phyloP scores from a whole-genome alignment of 1,140 invertebrate species.

The Trypoxylus dichotomus region DNA sequence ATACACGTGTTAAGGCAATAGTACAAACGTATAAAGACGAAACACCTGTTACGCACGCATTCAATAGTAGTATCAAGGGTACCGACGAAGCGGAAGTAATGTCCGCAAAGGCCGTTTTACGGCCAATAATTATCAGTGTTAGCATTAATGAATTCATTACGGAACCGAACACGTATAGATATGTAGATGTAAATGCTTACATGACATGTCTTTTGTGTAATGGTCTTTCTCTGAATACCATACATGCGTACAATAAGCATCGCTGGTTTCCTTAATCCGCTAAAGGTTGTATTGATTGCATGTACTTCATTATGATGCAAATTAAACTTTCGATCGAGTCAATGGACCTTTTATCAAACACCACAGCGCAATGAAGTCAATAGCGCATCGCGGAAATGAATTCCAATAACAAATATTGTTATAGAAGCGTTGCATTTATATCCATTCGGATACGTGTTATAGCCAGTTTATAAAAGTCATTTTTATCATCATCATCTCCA shows the following conservation, averaged over 20 bases:
- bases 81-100: slow-evolving; percentile 6
- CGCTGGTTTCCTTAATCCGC: not conserved
- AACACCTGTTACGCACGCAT: slow-evolving; percentile 8
- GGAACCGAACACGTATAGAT: not conserved
- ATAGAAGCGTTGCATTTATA: no score
- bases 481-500: no score
- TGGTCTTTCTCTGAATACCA: not conserved
- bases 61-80: not conserved
- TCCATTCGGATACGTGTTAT: no score
- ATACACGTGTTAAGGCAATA: not conserved
- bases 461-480: no score
- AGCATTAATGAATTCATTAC: slow-evolving; percentile 14
- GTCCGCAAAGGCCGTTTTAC: slow-evolving; percentile 12
- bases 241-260: not conserved
- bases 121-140: slow-evolving; percentile 13
- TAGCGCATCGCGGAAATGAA: no score
- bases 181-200: not conserved
- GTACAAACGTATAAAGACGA: not conserved
- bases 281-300: no score
- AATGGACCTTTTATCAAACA: no score
- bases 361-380: no score
- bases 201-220: not conserved
- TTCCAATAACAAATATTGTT: no score
- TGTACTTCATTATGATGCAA: no score
- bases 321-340: no score